Evolutionary conservation across 2,113 vertebrate species (phyloP), one percentile per base, ranked within the genome.

Genomic region (Rhineura floridana): DNA sequence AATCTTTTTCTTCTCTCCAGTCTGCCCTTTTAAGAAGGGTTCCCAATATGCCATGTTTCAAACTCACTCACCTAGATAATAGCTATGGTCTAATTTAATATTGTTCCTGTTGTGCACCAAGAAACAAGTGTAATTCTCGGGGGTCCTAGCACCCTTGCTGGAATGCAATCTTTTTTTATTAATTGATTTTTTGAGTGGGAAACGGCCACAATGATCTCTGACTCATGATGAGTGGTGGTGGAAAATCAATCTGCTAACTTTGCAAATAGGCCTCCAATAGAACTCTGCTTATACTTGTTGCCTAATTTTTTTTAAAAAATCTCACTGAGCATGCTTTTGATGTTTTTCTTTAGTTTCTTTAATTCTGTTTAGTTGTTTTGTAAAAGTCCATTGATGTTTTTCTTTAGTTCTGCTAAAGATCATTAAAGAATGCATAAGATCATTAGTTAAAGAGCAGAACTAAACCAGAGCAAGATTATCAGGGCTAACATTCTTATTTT

Each of bases 111-210:
- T 67, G 15, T 33, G 6, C n/a, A 46, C 6, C 3, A 69, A 63
- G 63, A 8, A n/a, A 23, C 3, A 80, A 48, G 0, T 4, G 0
- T 42, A 6, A 46, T 30, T 52, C n/a, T 70, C 90, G 70, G 48
- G 44, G n/a, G 55, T 25, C 33, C 1, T 2, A 25, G 2, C 39
- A 70, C 59, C 0, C n/a, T 1, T 48, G 0, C 6, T 0, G 0
- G 7, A 0, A 33, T 17, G 0, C 65, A 4, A 19, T 59, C 25
- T n/a, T 69, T 0, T 3, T 82, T 63, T 3, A 0, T 13, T 9
- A 0, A 0, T 62, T 2, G 63, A 44, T 3, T 70, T 2, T 2
- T 30, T 63, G 63, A 48, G 46, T n/a, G 63, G 55, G 36, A 86
- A 86, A 12, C 11, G 25, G 44, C 7, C 33, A 65, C 39, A 48